A percentile compares a stretch with the other conserved stretches of the same genome.
Conservation (phyloP, 1,140 invertebrate genomes). For the Zaprionus inermis region DNA sequence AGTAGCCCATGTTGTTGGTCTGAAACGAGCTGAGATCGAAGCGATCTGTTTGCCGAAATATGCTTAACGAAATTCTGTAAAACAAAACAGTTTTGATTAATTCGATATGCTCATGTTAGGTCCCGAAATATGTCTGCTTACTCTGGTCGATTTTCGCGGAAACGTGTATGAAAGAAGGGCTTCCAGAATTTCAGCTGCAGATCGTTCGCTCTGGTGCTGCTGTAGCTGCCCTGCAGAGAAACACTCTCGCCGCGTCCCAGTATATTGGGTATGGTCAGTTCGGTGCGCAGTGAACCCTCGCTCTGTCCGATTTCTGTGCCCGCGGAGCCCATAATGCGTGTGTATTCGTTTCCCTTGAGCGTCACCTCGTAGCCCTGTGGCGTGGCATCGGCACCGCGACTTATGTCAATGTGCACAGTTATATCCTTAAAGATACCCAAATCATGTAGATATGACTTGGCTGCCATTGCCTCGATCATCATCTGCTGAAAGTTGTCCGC, state of each 20-base stretch:
- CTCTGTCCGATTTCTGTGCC: constrained; percentile 83
- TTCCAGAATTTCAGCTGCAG: constrained; percentile 81
- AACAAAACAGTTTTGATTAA: not conserved
- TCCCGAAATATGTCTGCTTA: constrained; percentile 34
- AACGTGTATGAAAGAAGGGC: constrained; percentile 80
- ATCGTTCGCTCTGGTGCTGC: constrained; percentile 75
- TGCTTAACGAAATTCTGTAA: constrained; percentile 71
- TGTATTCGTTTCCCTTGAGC: constrained; percentile 73
- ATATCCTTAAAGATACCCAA: constrained; percentile 83
- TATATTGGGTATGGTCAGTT: constrained; percentile 77
- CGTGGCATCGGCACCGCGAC: constrained; percentile 65
- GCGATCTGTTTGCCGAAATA: constrained; percentile 77
- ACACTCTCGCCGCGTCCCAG: constrained; percentile 80
- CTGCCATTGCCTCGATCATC: constrained; percentile 76
- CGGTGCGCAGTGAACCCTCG: constrained; percentile 77
- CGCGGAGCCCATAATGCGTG: constrained; percentile 76
- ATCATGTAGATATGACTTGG: constrained; percentile 78
- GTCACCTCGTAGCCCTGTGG: constrained; percentile 82
- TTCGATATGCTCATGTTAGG: not conserved
- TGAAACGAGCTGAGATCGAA: constrained; percentile 75
- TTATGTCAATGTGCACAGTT: constrained; percentile 76
- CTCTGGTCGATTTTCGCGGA: constrained; percentile 81
- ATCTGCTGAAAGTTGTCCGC: constrained; percentile 79
- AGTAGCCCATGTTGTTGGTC: constrained; percentile 69
- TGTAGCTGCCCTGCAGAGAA: constrained; percentile 80